phyloP scores from a whole-genome alignment of 2,797 vertebrate species.

The Threskiornis aethiopicus region DNA sequence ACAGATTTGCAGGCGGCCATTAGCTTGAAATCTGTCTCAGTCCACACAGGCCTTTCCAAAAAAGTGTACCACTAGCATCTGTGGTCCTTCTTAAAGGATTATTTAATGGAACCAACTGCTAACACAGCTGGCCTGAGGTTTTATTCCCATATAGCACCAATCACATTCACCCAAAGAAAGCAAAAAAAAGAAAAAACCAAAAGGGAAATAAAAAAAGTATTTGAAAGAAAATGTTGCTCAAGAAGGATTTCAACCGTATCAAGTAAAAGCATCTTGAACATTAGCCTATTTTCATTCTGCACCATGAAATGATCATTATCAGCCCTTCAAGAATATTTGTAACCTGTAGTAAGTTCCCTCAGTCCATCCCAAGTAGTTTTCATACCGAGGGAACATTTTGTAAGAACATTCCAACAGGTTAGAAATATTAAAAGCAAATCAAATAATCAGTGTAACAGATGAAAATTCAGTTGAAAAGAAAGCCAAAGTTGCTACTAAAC shows the following conservation, averaged over 20 bases:
- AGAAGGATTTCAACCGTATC: conserved; percentile 61
- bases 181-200: background rate
- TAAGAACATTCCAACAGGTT: conserved; percentile 73
- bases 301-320: conserved; percentile 62
- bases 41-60: conserved; percentile 77
- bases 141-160: conserved; percentile 82
- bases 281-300: conserved; percentile 50
- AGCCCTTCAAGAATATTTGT: conserved; percentile 75
- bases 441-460: conserved; percentile 67
- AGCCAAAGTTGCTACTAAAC: conserved; percentile 38
- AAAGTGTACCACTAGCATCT: conserved; percentile 75
- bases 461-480: conserved; percentile 66
- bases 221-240: conserved; percentile 58
- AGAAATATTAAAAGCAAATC: conserved; percentile 79
- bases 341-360: conserved; percentile 73
- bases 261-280: conserved; percentile 54
- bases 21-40: conserved; percentile 77
- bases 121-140: conserved; percentile 99
- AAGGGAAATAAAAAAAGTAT: background rate
- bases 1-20: conserved; percentile 78
- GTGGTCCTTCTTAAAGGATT: conserved; percentile 74
- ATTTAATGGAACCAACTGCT: conserved; percentile 71
- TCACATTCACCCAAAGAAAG: conserved; percentile 80
- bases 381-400: background rate
- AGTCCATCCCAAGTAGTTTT: background rate